phyloP scores from a whole-genome alignment of 2,888 invertebrate species.

The Ferrisia virgata region DNA sequence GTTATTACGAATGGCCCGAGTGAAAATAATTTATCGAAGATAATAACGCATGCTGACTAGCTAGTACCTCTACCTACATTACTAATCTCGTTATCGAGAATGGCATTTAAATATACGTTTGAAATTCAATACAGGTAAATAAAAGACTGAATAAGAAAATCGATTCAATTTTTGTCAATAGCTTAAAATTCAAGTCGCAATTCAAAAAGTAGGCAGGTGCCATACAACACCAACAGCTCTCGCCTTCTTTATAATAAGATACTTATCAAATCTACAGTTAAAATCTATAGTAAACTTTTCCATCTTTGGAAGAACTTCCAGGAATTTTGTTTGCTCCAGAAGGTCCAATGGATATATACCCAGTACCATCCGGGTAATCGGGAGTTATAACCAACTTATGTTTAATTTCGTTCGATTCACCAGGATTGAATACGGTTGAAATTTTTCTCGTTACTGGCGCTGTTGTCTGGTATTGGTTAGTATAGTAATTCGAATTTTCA shows the following conservation, averaged over 20 bases:
- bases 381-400: not conserved
- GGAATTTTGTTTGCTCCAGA: not conserved
- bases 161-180: no score
- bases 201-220: no score
- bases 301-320: not conserved
- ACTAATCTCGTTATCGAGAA: no score
- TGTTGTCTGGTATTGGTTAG: not conserved
- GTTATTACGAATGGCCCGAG: not conserved
- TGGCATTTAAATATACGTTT: no score
- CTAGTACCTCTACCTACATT: no score
- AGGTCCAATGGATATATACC: not conserved
- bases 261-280: not conserved
- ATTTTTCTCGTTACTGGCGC: not conserved
- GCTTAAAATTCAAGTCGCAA: no score
- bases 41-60: no score
- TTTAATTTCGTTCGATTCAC: not conserved
- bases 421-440: not conserved
- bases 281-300: not conserved
- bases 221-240: no score
- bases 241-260: no score
- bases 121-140: no score
- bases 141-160: no score
- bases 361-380: not conserved
- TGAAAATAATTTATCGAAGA: no score
- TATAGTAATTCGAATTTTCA: not conserved